phyloP scores from a whole-genome alignment of 2,888 invertebrate species.

The Panopea generosa region DNA sequence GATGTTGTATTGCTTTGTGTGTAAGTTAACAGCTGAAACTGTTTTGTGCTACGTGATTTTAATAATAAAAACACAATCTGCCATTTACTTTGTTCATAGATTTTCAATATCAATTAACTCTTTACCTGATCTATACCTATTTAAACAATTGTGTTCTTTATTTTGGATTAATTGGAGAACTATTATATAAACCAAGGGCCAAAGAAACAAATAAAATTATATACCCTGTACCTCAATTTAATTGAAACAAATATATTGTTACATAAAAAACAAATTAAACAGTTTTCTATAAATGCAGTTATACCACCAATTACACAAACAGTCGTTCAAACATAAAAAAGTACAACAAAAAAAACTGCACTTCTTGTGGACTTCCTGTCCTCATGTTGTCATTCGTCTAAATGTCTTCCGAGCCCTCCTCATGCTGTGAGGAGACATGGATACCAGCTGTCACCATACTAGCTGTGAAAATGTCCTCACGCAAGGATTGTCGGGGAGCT shows the following conservation, averaged over 20 bases:
- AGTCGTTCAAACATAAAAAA: slow-evolving; percentile 7
- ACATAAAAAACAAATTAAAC: background rate
- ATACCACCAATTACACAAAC: slow-evolving; percentile 7
- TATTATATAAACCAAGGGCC: no score
- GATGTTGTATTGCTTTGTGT: no score
- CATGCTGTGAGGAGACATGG: slow-evolving; percentile 20
- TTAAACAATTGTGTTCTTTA: no score
- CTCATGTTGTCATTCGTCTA: slow-evolving; percentile 15
- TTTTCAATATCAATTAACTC: no score
- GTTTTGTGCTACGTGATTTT: no score
- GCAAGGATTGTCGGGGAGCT: slow-evolving; percentile 15
- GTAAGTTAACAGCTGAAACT: background rate
- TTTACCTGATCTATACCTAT: no score
- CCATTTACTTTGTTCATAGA: no score
- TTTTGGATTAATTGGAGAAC: no score
- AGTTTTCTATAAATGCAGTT: slow-evolving; percentile 4
- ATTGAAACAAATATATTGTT: slow-evolving; percentile 7
- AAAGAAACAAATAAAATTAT: slow-evolving; percentile 10
- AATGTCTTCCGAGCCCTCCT: slow-evolving; percentile 22
- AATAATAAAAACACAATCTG: no score
- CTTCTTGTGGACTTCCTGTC: slow-evolving; percentile 20
- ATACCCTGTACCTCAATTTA: slow-evolving; percentile 11
- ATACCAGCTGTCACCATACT: slow-evolving; percentile 5
- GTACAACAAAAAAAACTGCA: slow-evolving; percentile 10
- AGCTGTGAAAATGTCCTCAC: slow-evolving; percentile 10